These are phyloP conservation scores for Vimba vimba DNA, from an alignment of 2,113 vertebrate species.

Conservation along the genomic window DNA sequence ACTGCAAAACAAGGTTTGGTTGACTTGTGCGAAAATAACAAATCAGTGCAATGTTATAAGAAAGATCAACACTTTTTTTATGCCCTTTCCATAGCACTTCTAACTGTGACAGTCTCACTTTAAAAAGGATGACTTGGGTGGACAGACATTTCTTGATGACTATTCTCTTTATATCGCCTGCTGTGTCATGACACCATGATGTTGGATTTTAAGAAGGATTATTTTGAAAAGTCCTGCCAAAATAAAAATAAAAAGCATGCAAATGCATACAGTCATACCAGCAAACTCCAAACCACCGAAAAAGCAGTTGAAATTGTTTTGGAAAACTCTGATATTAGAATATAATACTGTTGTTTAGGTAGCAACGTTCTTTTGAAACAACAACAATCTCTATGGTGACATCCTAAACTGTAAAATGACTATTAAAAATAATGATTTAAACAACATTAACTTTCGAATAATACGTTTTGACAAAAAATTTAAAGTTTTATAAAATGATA, in stretches of 20 bases:
- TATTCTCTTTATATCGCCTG: background rate
- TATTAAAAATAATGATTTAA: too few relatives aligned
- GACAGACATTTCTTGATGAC: background rate
- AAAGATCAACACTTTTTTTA: background rate
- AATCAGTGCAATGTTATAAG: background rate
- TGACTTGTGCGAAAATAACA: background rate
- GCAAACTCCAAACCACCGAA: too few relatives aligned
- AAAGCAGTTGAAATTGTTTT: too few relatives aligned
- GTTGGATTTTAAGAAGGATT: background rate
- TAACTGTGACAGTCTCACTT: background rate
- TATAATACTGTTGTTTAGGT: too few relatives aligned
- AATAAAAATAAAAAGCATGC: background rate
- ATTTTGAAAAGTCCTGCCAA: background rate
- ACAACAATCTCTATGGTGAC: too few relatives aligned
- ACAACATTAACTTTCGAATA: too few relatives aligned
- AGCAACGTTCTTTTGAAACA: too few relatives aligned
- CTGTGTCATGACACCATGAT: background rate
- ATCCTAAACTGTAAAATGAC: too few relatives aligned
- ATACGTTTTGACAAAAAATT: too few relatives aligned
- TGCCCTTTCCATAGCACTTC: background rate
- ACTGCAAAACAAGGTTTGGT: background rate
- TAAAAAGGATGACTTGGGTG: background rate
- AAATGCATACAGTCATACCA: background rate
- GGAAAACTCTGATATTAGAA: too few relatives aligned
- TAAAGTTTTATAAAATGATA: too few relatives aligned